A percentile compares a stretch with the other conserved stretches of the same genome.
Evolutionary conservation across 2,797 vertebrate genomes (phyloP).

Genomic region (Scomberomorus guttatus): DNA sequence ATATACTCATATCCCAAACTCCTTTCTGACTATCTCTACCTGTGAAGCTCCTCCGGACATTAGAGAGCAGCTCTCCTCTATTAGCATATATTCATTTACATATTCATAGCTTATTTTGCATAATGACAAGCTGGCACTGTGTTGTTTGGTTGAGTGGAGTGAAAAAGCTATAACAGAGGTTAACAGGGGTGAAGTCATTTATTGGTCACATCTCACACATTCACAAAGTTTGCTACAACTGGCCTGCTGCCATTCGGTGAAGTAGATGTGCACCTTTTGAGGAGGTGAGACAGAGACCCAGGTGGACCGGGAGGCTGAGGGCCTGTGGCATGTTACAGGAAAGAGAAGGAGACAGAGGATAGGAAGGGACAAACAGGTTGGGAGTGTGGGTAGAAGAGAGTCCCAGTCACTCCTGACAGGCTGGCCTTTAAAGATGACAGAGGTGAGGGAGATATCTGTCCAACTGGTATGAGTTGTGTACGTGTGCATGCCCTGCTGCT

Average conservation of each 20-base stretch:
- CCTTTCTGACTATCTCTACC: background rate
- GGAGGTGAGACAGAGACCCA: conserved; percentile 21
- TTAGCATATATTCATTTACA: conserved; percentile 67
- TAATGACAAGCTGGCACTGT: conserved; percentile 48
- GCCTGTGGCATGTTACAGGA: conserved; percentile 8
- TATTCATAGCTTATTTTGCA: conserved; percentile 68
- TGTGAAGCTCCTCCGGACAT: conserved; percentile 46
- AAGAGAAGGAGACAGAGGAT: background rate
- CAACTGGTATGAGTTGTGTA: conserved; percentile 3
- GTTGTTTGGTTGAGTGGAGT: conserved; percentile 38
- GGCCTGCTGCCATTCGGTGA: conserved; percentile 22
- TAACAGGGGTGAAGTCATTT: conserved; percentile 59
- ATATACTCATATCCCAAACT: conserved; percentile 6
- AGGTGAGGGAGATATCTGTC: conserved; percentile 61
- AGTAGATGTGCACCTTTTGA: conserved; percentile 39
- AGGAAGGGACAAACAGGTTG: background rate
- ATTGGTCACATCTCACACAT: conserved; percentile 29
- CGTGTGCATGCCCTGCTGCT: conserved; percentile 2
- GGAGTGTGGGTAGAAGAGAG: conserved; percentile 34
- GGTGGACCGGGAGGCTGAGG: background rate
- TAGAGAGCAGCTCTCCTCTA: conserved; percentile 23
- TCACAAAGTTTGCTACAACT: conserved; percentile 25
- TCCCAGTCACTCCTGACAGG: conserved; percentile 39
- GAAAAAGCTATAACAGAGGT: conserved; percentile 53
- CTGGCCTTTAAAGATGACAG: conserved; percentile 53